These are phyloP conservation scores for rabbit (Oryctolagus cuniculus) DNA, from an alignment of 2,113 vertebrate genomes.

Conservation along the genomic window DNA sequence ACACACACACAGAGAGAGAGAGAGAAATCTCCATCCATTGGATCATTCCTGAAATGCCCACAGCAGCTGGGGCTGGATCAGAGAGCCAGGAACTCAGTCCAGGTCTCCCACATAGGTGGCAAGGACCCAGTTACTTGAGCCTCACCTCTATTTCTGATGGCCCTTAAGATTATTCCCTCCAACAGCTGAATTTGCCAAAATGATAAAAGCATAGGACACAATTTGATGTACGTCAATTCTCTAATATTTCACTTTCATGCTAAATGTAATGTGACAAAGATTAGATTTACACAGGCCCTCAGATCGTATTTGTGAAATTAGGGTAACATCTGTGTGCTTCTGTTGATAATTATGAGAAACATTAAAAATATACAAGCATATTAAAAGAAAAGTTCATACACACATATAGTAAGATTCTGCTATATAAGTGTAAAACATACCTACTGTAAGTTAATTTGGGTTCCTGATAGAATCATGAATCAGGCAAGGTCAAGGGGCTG, in stretches of 20 bases:
- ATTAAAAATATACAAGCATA: slow-evolving; percentile 20
- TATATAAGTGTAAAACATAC: not conserved
- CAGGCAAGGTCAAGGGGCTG: not conserved
- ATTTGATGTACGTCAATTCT: not conserved
- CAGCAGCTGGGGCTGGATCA: too few relatives aligned
- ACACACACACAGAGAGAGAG: too few relatives aligned
- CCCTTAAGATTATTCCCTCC: not conserved
- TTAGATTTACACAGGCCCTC: not conserved
- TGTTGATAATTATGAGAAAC: slow-evolving; percentile 42
- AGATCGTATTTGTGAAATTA: slow-evolving; percentile 29
- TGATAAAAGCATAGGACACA: not conserved
- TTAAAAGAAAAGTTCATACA: not conserved
- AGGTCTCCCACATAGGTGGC: too few relatives aligned
- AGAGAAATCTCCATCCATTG: too few relatives aligned
- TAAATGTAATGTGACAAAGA: not conserved
- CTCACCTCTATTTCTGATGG: not conserved
- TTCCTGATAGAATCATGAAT: not conserved
- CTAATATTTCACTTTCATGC: not conserved
- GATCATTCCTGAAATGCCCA: too few relatives aligned
- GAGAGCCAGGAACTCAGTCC: too few relatives aligned
- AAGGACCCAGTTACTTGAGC: too few relatives aligned
- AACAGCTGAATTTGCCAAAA: not conserved
- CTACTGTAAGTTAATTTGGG: slow-evolving; percentile 15
- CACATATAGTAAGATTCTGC: not conserved
- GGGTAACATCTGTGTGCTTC: not conserved